Conservation (phyloP, 2,888 invertebrate species). For the Rhorus exstirpatorius region DNA sequence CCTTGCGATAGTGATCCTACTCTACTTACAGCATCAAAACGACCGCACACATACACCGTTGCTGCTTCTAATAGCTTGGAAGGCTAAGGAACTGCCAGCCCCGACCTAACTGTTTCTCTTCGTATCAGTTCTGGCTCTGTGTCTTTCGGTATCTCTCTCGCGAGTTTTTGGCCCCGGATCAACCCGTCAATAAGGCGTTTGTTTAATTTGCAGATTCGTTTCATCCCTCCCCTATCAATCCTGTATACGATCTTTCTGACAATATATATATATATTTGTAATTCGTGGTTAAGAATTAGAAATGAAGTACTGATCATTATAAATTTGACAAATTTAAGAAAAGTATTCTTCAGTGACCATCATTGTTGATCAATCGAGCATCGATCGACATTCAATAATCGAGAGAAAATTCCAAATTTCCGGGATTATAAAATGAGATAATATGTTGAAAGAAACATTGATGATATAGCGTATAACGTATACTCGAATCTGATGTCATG, state of each 20-base stretch:
- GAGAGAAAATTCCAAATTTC: background rate
- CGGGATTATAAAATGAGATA: background rate
- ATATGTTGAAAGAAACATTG: background rate
- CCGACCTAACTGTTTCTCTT: slow-evolving; percentile 59
- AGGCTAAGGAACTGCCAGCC: slow-evolving; percentile 24
- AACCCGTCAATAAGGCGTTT: slow-evolving; percentile 82
- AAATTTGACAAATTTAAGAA: too few relatives aligned
- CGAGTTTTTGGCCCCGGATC: slow-evolving; percentile 76
- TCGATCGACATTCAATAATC: background rate
- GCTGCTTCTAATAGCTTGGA: background rate
- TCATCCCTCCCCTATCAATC: slow-evolving; percentile 22
- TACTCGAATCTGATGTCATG: background rate
- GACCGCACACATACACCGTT: slow-evolving; percentile 5
- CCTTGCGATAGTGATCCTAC: slow-evolving; percentile 28
- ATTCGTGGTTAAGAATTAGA: too few relatives aligned
- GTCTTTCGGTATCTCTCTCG: slow-evolving; percentile 44
- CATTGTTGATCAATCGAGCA: background rate
- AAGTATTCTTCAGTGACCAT: too few relatives aligned
- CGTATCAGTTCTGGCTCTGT: slow-evolving; percentile 64
- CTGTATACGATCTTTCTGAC: slow-evolving; percentile 1
- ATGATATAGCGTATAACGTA: background rate
- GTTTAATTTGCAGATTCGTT: slow-evolving; percentile 82
- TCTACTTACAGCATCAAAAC: slow-evolving; percentile 15
- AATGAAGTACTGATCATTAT: too few relatives aligned
- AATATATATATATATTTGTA: too few relatives aligned